Percentiles rank a stretch among this genome's conserved stretches.
Evolutionary conservation across 2,888 invertebrate species (phyloP).

Genomic region (Amphipoea lucens): DNA sequence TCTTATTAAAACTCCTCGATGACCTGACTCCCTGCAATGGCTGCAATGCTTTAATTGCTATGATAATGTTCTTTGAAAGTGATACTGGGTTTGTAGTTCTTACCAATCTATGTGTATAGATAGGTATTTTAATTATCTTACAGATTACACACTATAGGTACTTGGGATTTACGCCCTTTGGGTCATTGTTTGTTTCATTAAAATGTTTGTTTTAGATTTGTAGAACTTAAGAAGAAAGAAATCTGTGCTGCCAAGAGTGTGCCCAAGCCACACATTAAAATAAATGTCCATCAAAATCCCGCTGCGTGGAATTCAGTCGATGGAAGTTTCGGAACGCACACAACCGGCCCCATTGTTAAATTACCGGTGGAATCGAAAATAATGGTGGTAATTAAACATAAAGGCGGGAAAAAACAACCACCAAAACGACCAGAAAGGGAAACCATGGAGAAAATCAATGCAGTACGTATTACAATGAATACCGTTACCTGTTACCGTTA

Average conservation of each 20-base stretch:
- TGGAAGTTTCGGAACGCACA: constrained; percentile 59
- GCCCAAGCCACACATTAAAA: neutral
- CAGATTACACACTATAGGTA: constrained; percentile 9
- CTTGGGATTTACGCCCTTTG: constrained; percentile 6
- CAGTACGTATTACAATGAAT: constrained; percentile 67
- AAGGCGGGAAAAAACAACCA: constrained; percentile 35
- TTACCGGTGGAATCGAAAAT: constrained; percentile 79
- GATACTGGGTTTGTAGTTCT: constrained; percentile 64
- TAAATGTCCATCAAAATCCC: constrained; percentile 8
- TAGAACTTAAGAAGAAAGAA: constrained; percentile 53
- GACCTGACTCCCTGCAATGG: constrained; percentile 4
- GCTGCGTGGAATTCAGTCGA: constrained; percentile 19
- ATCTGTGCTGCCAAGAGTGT: neutral
- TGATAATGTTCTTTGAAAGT: constrained; percentile 50
- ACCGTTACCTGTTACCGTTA: neutral
- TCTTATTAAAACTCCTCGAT: neutral
- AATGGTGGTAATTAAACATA: constrained; percentile 77
- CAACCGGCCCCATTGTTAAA: constrained; percentile 79
- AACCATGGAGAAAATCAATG: constrained; percentile 74
- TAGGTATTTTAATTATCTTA: constrained; percentile 12
- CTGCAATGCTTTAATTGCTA: constrained; percentile 17
- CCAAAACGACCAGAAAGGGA: constrained; percentile 61
- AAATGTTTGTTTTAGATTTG: constrained; percentile 65
- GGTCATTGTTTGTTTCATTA: neutral
- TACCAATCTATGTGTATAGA: neutral